These are phyloP conservation scores for Corythaixoides concolor DNA, from an alignment of 2,113 vertebrate genomes.

Conservation along the genomic window DNA sequence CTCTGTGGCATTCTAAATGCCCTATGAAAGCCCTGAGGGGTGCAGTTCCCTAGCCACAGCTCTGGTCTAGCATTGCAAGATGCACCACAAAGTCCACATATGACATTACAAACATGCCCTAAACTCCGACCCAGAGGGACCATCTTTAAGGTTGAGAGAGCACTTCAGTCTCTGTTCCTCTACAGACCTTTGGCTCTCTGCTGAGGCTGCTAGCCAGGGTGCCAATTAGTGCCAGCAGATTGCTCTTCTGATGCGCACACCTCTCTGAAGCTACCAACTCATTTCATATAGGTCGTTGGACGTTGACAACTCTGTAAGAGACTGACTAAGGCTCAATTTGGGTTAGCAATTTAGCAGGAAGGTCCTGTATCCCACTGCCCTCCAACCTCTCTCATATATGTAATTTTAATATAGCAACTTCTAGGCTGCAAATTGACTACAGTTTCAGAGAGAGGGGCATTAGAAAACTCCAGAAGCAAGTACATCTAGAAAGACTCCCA, in stretches of 20 bases:
- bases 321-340: neutral
- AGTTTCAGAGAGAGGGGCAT: neutral
- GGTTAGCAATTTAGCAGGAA: neutral
- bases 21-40: neutral
- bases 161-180: neutral
- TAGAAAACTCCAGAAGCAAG: slow-evolving; percentile 33
- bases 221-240: slow-evolving; percentile 45
- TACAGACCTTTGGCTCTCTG: neutral
- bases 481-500: neutral
- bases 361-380: neutral
- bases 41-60: neutral
- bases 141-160: neutral
- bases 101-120: neutral
- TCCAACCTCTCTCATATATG: neutral
- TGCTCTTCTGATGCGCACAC: slow-evolving; percentile 16
- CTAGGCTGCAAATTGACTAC: neutral
- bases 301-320: slow-evolving; percentile 4
- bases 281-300: slow-evolving; percentile 11
- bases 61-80: neutral
- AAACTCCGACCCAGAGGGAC: neutral
- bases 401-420: slow-evolving; percentile 22
- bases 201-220: neutral
- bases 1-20: neutral
- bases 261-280: neutral
- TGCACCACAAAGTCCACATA: neutral